Percentiles rank a stretch among this genome's conserved stretches.
Conservation (phyloP, 2,113 vertebrate genomes). For the Mirza zaza region DNA sequence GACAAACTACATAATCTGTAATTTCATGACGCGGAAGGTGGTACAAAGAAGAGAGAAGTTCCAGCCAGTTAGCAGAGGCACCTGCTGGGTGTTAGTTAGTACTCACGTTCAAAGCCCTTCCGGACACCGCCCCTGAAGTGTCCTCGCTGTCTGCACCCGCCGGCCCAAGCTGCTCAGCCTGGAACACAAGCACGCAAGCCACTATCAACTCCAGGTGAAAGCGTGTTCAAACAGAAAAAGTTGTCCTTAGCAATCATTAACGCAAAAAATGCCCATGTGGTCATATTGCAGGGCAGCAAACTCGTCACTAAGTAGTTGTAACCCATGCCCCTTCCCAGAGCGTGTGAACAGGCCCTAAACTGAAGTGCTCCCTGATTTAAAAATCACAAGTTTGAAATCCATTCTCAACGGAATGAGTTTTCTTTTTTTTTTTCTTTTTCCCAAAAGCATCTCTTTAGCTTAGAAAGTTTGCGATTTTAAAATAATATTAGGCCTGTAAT, state of each 20-base stretch:
- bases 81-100: slow-evolving; percentile 67
- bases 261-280: neutral
- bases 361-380: neutral
- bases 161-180: slow-evolving; percentile 80
- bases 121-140: slow-evolving; percentile 70
- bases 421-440: neutral
- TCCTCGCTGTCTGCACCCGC: slow-evolving; percentile 79
- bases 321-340: fast-evolving
- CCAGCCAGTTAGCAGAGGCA: neutral
- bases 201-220: slow-evolving; percentile 46
- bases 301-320: too few species aligned
- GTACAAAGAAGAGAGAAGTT: fast-evolving
- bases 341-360: neutral
- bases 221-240: neutral
- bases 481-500: neutral
- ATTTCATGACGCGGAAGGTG: neutral
- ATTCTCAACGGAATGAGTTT: neutral
- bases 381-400: neutral
- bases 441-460: neutral
- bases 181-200: slow-evolving; percentile 78
- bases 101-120: slow-evolving; percentile 83
- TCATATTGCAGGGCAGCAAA: too few species aligned
- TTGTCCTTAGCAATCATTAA: fast-evolving
- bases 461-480: neutral
- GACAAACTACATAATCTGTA: neutral